phyloP scores from a whole-genome alignment of 2,797 vertebrate species.

The Malacoraja senta region DNA sequence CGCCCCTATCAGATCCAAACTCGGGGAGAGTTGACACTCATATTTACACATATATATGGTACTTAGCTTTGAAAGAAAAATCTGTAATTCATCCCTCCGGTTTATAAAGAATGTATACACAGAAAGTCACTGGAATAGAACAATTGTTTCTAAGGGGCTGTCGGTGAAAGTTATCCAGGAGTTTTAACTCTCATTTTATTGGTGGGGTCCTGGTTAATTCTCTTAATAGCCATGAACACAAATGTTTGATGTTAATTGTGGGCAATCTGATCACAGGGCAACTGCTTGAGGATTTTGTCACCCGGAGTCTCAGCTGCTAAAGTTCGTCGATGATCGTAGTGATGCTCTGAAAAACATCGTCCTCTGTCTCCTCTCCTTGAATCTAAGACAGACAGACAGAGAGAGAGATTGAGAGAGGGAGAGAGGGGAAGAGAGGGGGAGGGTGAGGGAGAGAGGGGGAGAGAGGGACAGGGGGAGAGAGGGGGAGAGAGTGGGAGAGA shows the following conservation, averaged over 20 bases:
- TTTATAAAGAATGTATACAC: constrained; percentile 25
- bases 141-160: constrained; percentile 20
- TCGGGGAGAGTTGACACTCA: neutral
- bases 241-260: neutral
- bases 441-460: too few species aligned
- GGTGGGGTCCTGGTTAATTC: constrained; percentile 13
- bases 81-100: constrained; percentile 15
- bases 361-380: constrained; percentile 6
- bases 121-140: neutral
- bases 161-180: constrained; percentile 15
- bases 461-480: too few species aligned
- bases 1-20: neutral
- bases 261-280: neutral
- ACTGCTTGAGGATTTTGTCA: neutral
- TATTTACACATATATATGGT: neutral
- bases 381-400: neutral
- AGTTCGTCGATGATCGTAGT: neutral
- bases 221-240: neutral
- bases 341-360: neutral
- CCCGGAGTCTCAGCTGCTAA: neutral
- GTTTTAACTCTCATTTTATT: constrained; percentile 26
- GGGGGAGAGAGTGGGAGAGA: too few species aligned
- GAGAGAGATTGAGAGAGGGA: too few species aligned
- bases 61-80: neutral
- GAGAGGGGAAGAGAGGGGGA: too few species aligned